Conservation (phyloP, 30 jellyfish, hydroid and myxozoan species). For the Clytia hemisphaerica region DNA sequence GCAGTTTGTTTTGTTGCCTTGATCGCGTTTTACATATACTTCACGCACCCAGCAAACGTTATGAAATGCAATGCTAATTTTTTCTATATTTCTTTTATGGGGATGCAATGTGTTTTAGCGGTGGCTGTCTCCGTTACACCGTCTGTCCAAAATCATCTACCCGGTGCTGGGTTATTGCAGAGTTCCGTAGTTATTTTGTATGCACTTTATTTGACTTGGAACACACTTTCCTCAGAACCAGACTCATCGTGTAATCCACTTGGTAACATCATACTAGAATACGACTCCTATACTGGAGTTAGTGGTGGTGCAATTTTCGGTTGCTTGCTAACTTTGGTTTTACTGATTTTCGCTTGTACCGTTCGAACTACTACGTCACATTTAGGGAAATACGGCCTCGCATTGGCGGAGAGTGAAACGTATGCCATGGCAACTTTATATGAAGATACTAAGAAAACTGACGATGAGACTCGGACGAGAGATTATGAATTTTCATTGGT, state of each 20-base stretch:
- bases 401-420: conserved; percentile 92
- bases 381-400: conserved; percentile 89
- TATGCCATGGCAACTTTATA: conserved; percentile 55
- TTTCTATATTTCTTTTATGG: conserved; percentile 77
- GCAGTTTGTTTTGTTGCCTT: conserved; percentile 66
- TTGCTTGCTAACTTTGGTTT: conserved; percentile 68
- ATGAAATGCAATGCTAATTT: conserved; percentile 80
- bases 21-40: conserved; percentile 43
- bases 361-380: conserved; percentile 96
- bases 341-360: conserved; percentile 79
- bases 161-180: conserved; percentile 94
- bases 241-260: conserved; percentile 91
- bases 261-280: conserved; percentile 82
- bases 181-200: conserved; percentile 86
- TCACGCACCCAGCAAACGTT: conserved; percentile 60
- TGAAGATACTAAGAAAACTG: conserved; percentile 34
- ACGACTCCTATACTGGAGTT: conserved; percentile 81
- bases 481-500: conserved; percentile 44
- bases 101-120: conserved; percentile 84
- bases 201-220: conserved; percentile 81
- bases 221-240: conserved; percentile 96
- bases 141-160: conserved; percentile 91
- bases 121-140: conserved; percentile 80
- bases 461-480: conserved; percentile 24
- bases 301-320: conserved; percentile 92